A percentile compares a stretch with the other conserved stretches of the same genome.
Evolutionary conservation across 1,140 invertebrate genomes (phyloP).

Genomic region (Penaeus indicus): DNA sequence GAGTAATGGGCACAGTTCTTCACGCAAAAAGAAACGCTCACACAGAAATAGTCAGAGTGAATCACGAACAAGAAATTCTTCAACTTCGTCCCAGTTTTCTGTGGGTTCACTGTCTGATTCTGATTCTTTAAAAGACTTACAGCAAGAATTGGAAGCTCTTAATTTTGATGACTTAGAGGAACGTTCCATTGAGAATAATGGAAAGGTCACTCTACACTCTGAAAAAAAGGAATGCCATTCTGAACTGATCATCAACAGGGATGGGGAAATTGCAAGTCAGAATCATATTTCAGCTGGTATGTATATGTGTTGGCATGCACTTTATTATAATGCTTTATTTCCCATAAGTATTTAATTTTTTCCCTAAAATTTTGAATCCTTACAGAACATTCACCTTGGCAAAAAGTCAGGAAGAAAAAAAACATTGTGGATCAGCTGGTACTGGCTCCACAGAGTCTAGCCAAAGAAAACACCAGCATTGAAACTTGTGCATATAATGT

Average conservation of each 20-base stretch:
- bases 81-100: constrained; percentile 36
- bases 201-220: neutral
- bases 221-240: neutral
- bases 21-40: constrained; percentile 50
- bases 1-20: constrained; percentile 8
- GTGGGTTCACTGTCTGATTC: constrained; percentile 36
- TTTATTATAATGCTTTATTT: too few species aligned
- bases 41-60: constrained; percentile 51
- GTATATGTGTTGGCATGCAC: too few species aligned
- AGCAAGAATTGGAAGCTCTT: constrained; percentile 43
- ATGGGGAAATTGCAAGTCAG: neutral
- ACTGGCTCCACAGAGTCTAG: neutral
- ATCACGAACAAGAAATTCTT: constrained; percentile 37
- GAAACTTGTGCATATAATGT: too few species aligned
- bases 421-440: constrained; percentile 19
- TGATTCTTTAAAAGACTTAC: constrained; percentile 38
- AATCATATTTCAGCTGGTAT: neutral
- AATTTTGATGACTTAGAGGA: constrained; percentile 51
- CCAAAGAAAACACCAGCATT: constrained; percentile 4
- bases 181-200: neutral
- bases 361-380: neutral
- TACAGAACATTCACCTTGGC: constrained; percentile 42
- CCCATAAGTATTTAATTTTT: neutral
- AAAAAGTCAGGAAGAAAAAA: constrained; percentile 48
- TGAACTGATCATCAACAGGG: neutral